phyloP scores from a whole-genome alignment of 2,797 vertebrate genomes.

The Pantherophis alleghaniensis region DNA sequence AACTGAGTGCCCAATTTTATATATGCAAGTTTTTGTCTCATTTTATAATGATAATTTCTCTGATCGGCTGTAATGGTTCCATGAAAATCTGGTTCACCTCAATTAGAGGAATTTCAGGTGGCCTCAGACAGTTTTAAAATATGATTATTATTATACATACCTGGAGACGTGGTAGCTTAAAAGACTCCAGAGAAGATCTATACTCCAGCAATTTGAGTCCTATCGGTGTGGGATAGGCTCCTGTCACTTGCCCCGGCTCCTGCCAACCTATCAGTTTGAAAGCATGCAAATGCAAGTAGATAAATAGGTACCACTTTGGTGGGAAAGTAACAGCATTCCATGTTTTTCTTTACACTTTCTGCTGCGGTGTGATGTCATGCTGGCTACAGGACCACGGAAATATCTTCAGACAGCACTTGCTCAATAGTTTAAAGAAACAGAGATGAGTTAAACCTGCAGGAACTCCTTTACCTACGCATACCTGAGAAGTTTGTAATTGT shows the following conservation, averaged over 20 bases:
- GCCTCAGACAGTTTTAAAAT: not conserved
- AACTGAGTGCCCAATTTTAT: not conserved
- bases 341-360: too few species aligned
- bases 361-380: not conserved
- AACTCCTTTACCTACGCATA: not conserved
- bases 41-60: conserved; percentile 37
- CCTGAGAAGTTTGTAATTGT: conserved; percentile 39
- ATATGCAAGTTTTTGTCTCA: not conserved
- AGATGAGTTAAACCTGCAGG: too few species aligned
- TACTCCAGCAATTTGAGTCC: not conserved
- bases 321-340: too few species aligned
- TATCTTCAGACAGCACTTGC: not conserved
- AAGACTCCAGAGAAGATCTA: not conserved
- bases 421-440: not conserved
- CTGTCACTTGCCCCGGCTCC: not conserved
- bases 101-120: conserved; percentile 48
- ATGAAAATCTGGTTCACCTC: conserved; percentile 36
- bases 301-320: too few species aligned
- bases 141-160: not conserved
- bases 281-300: too few species aligned
- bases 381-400: not conserved
- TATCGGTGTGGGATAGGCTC: not conserved
- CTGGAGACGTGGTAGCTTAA: not conserved
- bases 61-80: conserved; percentile 42
- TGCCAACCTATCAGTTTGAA: too few species aligned